Evolutionary conservation across 1,140 invertebrate genomes (phyloP).

Genomic region (Periplaneta americana): DNA sequence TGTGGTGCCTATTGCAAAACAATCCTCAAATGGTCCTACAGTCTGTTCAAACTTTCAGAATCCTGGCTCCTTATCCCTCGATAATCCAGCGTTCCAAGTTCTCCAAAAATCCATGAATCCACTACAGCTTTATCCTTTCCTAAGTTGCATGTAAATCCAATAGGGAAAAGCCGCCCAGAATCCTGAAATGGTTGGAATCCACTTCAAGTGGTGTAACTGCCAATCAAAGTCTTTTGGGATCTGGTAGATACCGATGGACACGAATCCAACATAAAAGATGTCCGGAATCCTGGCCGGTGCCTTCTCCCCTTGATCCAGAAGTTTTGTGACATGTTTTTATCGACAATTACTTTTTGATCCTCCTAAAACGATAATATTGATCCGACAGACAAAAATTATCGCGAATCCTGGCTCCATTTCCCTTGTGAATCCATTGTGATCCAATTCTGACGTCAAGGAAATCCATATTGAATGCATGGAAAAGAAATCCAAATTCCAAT

Average conservation of each 20-base stretch:
- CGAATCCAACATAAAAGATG: background rate
- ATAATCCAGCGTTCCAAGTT: background rate
- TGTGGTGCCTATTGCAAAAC: background rate
- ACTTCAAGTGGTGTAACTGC: background rate
- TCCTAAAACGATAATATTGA: background rate
- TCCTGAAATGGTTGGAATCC: background rate
- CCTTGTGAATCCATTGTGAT: background rate
- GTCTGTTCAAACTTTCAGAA: background rate
- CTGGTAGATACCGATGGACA: background rate
- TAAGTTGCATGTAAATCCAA: background rate
- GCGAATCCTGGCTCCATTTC: constrained; percentile 3
- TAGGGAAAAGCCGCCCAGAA: background rate
- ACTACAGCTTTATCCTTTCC: background rate
- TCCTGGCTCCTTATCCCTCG: background rate
- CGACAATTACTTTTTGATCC: background rate
- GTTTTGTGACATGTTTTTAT: background rate
- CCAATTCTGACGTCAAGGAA: background rate
- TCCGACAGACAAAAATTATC: constrained; percentile 4
- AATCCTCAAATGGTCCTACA: background rate
- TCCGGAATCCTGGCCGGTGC: background rate
- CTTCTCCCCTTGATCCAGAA: background rate
- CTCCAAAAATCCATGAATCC: background rate
- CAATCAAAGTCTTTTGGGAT: background rate
- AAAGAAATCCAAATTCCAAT: background rate
- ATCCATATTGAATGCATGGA: background rate